phyloP scores from a whole-genome alignment of 2,797 vertebrate species.

The Euphonia xanthogaster region DNA sequence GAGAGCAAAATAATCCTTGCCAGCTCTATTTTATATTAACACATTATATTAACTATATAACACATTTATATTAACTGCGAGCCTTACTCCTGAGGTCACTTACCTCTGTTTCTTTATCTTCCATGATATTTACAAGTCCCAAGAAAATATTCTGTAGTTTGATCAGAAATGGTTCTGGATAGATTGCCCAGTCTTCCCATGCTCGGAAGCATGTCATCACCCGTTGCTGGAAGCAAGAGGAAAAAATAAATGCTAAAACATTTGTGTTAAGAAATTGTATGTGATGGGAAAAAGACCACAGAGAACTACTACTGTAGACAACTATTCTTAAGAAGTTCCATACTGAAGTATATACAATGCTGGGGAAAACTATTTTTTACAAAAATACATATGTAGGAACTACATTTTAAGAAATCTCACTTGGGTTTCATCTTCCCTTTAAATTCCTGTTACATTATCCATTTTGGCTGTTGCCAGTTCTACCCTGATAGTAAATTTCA shows the following conservation, averaged over 20 bases:
- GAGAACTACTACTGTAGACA: not conserved
- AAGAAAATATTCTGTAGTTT: slow-evolving; percentile 98
- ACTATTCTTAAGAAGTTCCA: not conserved
- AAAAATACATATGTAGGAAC: not conserved
- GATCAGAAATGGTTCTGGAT: slow-evolving; percentile 98
- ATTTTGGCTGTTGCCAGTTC: not conserved
- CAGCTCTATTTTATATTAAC: not conserved
- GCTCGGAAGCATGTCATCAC: slow-evolving; percentile 99
- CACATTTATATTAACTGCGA: not conserved
- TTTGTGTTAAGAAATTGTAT: not conserved
- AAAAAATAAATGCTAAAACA: not conserved
- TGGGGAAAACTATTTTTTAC: not conserved
- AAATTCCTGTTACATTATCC: not conserved
- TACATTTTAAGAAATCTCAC: not conserved
- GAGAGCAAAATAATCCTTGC: not conserved
- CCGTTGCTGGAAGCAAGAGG: slow-evolving; percentile 85
- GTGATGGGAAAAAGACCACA: not conserved
- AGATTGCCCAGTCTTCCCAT: slow-evolving; percentile 99
- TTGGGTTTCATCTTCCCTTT: not conserved
- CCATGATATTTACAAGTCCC: slow-evolving; percentile 92
- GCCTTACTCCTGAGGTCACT: not conserved
- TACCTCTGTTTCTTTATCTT: slow-evolving; percentile 87
- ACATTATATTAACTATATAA: too few species aligned
- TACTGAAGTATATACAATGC: not conserved
- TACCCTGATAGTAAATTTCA: not conserved